Evolutionary conservation across 1,140 invertebrate species (phyloP), one percentile per base, ranked within the genome.

Genomic region (Macrotrachela quadricornifera): DNA sequence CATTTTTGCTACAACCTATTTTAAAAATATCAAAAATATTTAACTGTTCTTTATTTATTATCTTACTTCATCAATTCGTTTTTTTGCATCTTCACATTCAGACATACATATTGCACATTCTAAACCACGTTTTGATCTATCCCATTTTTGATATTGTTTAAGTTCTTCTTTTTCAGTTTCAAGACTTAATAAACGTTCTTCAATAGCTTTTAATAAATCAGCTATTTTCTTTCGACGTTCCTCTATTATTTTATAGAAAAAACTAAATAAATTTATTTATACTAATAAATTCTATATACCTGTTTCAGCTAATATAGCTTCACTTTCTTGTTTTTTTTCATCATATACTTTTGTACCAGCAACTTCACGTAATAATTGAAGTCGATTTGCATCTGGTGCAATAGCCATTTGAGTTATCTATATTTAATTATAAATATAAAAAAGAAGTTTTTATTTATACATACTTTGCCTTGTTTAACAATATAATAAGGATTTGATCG

Each of bases 401-500:
- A 92, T 94, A 17, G 94, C 92, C 83, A 99, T 92, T 79, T 97
- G 90, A 71, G 95, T 96, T 57, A 86, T 83, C 21, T 30, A 30
- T 30, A 30, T 8, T 2, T 4, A 30, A 30, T 30, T 30, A 30
- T 8, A 30, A 30, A 30, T 4, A 2, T 30, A 30, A 4, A 30
- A 30, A 30, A 4, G 3, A 2, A 4, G 8, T 30, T 30, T 30
- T 30, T 30, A 4, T 30, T 30, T 30, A 2, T 4, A 30, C 21
- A 30, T 30, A 30, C 21, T 69, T 92, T 95, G 75, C 92, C 94
- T 69, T 99, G 94, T 71, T 99, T 99, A 0, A 99, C 94, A 70
- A 99, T 99, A 62, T 97, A 99, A 65, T 99, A 99, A 6, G 94
- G 94, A 76, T 99, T 99, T 16, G 90, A 95, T 59, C 92, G 79